Conservation (phyloP, 2,888 invertebrate species). For the Neoitamus cyanurus region DNA sequence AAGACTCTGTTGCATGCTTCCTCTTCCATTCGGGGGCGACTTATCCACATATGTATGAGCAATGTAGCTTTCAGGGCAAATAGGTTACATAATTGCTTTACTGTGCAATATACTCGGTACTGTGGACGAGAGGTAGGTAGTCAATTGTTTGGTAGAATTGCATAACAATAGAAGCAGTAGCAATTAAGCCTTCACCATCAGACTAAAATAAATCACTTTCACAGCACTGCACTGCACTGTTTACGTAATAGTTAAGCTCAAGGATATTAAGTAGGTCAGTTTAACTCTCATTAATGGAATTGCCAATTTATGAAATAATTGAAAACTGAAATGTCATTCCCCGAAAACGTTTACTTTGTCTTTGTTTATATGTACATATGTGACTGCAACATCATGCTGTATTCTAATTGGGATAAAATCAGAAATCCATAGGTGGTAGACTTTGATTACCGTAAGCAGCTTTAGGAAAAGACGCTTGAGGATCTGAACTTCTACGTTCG, state of each 20-base stretch:
- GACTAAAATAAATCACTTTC: not conserved
- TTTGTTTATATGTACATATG: too few species aligned
- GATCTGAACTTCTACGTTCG: too few species aligned
- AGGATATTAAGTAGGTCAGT: not conserved
- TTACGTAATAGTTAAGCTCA: not conserved
- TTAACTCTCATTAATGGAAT: not conserved
- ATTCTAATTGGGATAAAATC: too few species aligned
- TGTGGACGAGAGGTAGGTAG: not conserved
- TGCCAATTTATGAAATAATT: not conserved
- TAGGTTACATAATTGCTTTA: constrained; percentile 25
- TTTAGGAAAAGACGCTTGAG: too few species aligned
- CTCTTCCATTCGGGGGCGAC: not conserved
- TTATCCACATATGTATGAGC: not conserved
- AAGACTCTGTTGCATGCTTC: not conserved
- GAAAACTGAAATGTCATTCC: not conserved
- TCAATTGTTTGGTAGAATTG: not conserved
- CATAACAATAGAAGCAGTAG: not conserved
- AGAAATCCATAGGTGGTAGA: too few species aligned
- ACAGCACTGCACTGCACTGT: not conserved
- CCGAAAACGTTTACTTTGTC: too few species aligned
- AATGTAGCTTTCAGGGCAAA: not conserved
- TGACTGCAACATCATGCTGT: too few species aligned
- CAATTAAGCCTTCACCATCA: not conserved
- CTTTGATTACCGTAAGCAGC: too few species aligned
- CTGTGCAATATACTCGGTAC: not conserved